These are phyloP conservation scores for Sepiola atlantica DNA, from an alignment of 2,888 invertebrate genomes.

Conservation along the genomic window DNA sequence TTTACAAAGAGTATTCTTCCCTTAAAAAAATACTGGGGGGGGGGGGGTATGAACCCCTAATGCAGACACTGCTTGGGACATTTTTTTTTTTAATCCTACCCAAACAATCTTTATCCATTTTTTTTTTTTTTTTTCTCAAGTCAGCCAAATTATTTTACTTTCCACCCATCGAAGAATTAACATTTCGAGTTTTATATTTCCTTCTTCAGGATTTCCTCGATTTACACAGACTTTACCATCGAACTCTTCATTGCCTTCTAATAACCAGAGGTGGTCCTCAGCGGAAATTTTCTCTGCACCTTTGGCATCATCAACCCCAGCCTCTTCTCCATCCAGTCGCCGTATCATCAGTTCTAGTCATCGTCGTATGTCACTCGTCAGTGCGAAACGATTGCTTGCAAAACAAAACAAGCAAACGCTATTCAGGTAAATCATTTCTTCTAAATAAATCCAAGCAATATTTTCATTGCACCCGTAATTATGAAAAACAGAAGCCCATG, in stretches of 20 bases:
- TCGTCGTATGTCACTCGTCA: not conserved
- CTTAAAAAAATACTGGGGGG: too few relatives aligned
- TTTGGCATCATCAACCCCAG: not conserved
- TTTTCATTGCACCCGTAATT: too few relatives aligned
- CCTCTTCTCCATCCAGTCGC: not conserved
- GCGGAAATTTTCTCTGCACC: not conserved
- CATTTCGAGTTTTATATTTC: not conserved
- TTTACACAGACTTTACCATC: not conserved
- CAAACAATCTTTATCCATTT: not conserved
- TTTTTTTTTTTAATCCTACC: not conserved
- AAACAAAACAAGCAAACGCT: not conserved
- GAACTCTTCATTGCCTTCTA: not conserved
- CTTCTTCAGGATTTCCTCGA: not conserved
- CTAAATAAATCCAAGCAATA: not conserved
- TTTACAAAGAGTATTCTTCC: too few relatives aligned
- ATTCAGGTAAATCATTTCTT: not conserved
- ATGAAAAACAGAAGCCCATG: too few relatives aligned
- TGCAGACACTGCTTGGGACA: too few relatives aligned
- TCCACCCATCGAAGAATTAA: not conserved
- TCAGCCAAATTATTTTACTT: not conserved
- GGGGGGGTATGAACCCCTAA: too few relatives aligned
- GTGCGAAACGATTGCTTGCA: not conserved
- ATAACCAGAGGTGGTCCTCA: not conserved
- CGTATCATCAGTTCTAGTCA: not conserved
- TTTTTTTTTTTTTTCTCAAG: not conserved